Conservation (phyloP, 2,888 invertebrate species). For the Ferrisia virgata region DNA sequence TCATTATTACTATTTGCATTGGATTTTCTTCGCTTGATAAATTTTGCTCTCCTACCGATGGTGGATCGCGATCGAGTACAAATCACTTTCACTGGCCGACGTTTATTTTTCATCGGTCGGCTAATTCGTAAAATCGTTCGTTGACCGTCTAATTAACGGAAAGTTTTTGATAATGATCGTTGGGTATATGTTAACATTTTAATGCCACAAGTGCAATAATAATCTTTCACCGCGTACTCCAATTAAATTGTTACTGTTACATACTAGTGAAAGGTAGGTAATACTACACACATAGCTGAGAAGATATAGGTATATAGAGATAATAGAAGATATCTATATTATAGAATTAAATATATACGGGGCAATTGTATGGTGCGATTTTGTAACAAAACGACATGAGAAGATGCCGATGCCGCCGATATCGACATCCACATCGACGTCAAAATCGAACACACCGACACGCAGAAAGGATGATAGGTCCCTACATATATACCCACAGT, state of each 20-base stretch:
- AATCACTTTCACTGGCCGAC: constrained; percentile 21
- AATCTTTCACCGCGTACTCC: neutral
- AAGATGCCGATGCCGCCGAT: neutral
- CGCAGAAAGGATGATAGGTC: neutral
- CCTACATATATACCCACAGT: neutral
- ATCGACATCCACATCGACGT: too few species aligned
- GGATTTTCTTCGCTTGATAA: neutral
- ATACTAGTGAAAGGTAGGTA: constrained; percentile 2
- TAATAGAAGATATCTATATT: too few species aligned
- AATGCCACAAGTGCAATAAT: constrained; percentile 18
- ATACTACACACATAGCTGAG: neutral
- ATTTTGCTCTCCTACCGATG: neutral
- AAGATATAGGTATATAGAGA: too few species aligned
- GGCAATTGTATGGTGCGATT: neutral
- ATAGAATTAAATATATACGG: neutral
- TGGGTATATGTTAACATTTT: neutral
- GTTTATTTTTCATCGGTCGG: constrained; percentile 17
- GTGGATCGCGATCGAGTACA: neutral
- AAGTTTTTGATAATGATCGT: constrained; percentile 13
- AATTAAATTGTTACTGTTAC: neutral
- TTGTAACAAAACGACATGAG: neutral
- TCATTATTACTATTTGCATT: constrained; percentile 23
- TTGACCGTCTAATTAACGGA: constrained; percentile 8
- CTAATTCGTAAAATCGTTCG: constrained; percentile 15
- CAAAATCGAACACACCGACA: too few species aligned